Evolutionary conservation across 2,797 vertebrate genomes (phyloP), one percentile per base, ranked within the genome.

Genomic region (Crenichthys baileyi): DNA sequence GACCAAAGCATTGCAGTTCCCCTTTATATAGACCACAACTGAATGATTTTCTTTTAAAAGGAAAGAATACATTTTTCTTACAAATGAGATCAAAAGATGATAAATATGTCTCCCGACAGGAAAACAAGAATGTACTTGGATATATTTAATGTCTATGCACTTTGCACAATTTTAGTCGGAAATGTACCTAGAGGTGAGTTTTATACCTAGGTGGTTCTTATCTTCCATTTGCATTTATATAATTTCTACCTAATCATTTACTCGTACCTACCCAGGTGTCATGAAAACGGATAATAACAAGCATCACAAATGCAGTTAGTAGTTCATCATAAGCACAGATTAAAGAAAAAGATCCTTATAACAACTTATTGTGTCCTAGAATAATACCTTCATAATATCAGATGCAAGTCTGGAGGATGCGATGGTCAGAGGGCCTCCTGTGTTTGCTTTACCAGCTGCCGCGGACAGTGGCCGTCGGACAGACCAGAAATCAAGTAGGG

Each of bases 391-490:
- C 18, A 24, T 72, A 53, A 65, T 70, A 76, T 15, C 18, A 82
- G 76, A 75, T 72, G 67, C 36, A 63, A 50, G 80, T 50, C 76
- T 70, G 71, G 58, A 60, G 58, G 26, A 26, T n/a, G 36, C 77
- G 71, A 70, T 73, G 72, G 60, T 63, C 31, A 7, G 29, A 44
- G 50, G 13, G 26, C 60, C 78, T 80, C 83, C 73, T 68, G 46
- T 6, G 13, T 41, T 60, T 48, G 72, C 36, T 61, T 48, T 12
- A 0, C 81, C 74, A 78, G 74, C 72, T 81, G 55, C 79, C 81
- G 61, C 79, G 80, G 76, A 85, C 77, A 70, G 72, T 2, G 53
- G 36, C 81, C 82, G 81, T 79, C 75, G 84, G 77, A 78, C 77
- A 82, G 70, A 29, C 31, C 18, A 71, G 50, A 71, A 77, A 77